Base-by-base conservation (phyloP, 2,797 vertebrate genomes). In the Molossus alvarezi region DNA sequence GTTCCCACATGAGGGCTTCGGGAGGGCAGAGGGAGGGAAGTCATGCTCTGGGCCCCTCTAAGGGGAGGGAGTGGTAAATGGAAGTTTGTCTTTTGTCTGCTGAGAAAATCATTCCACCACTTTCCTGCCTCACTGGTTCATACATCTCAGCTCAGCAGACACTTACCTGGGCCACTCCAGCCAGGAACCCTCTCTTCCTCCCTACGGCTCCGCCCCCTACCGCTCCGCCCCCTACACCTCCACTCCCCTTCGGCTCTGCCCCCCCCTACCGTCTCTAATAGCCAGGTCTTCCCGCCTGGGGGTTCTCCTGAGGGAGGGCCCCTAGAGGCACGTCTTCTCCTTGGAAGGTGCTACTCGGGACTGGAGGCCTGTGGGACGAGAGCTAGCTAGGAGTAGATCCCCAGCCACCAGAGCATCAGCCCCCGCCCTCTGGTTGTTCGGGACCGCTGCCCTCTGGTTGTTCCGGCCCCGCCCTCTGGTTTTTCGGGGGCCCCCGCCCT, bases 341-440 rank as follows among this genome's bases (percentile, higher is more conserved):
- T 0, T 5, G 23, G 9, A 0, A 5, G 0, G 80, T 48, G 58
- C 41, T 29, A 18, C 17, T 13, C 1, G 10, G 25, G 33, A 5
- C 48, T 48, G 20, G 3, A 21, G 9, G 9, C 21, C 21, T 45
- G 25, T 1, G 1, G 6, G 65, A 33, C 33, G 33, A 33, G 33
- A 33, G 33, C 33, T 33, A 33, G 33, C 33, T 33, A 33, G 33
- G 33, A 15, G 33, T 10, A 13, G 23, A 57, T 11, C 10, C 3
- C 37, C 15, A 18, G 20, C 65, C 25, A 14, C 8, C 1, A 23
- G 51, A 23, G 67, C 20, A 14, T 15, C 25, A 33, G 23, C 33
- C 33, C 33, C 33, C 33, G 33, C 33, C 33, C 33, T 33, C 33
- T 33, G 33, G 33, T 33, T 33, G 33, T 33, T 33, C 33, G 33